Base-by-base conservation (phyloP, 2,113 vertebrate species). In the Globicephala melas region DNA sequence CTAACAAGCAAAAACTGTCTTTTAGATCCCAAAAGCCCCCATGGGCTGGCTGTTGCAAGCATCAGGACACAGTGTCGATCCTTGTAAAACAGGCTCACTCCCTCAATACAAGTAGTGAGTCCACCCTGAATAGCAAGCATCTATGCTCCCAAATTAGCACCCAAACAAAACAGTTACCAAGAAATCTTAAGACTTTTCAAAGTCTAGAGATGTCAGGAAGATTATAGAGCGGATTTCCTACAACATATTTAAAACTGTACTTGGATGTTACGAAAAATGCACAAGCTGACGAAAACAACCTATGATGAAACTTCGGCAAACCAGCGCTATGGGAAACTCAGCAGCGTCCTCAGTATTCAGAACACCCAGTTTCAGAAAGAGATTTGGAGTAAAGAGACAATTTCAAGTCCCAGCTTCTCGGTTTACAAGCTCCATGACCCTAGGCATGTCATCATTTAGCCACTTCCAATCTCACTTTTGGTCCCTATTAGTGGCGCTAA, bases 401-500 rank as follows among this genome's bases (percentile, higher is more conserved):
- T 68, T 80, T 86, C 86, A 55, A 89, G 82, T 47, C 6, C 58
- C 50, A 94, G 47, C 33, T 93, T 90, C 67, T 80, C 80, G 28
- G 25, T 50, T 14, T 73, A 91, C 8, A 60, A 94, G 38, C 85
- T 82, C 65, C 70, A 53, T 20, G 81, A 83, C 87, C 70, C 90
- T n/a, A 86, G 31, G 83, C 77, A n/a, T 41, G 55, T 91, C 68
- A 85, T 80, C 96, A 44, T 73, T 80, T 62, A 96, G 68, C 28
- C 26, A 87, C 41, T 79, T 77, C 23, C 38, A 82, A 90, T 77
- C 80, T 92, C 86, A 80, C 55, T 96, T 89, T 82, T 41, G 13
- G 26, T 74, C 79, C 50, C 67, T 26, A 23, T 38, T 63, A 71
- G 53, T 28, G 9, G 26, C 14, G 2, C 60, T 70, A 83, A 92